These are phyloP conservation scores for Halictus rubicundus DNA, from an alignment of 1,140 invertebrate species.

Conservation along the genomic window DNA sequence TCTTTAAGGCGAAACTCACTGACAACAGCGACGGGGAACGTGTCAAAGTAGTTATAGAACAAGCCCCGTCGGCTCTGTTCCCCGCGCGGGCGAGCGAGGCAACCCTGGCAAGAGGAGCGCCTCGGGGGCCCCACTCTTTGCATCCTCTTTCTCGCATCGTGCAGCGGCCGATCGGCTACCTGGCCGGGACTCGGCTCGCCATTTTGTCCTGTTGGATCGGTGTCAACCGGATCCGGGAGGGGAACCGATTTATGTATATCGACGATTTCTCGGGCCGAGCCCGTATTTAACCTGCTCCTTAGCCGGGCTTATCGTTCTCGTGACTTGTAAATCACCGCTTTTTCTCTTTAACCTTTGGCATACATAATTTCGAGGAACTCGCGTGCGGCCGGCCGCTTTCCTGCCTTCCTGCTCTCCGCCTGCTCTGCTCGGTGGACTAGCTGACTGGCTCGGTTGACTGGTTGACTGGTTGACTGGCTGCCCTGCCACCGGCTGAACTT, in stretches of 20 bases:
- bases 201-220: neutral
- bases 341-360: slow-evolving; percentile 19
- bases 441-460: too few species aligned
- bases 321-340: neutral
- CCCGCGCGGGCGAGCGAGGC: slow-evolving; percentile 5
- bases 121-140: slow-evolving; percentile 14
- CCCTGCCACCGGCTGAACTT: slow-evolving; percentile 1
- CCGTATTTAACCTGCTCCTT: neutral
- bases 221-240: slow-evolving; percentile 17
- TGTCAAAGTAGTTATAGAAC: slow-evolving; percentile 75
- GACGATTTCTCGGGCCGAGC: slow-evolving; percentile 13
- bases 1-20: slow-evolving; percentile 68
- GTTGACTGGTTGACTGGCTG: too few species aligned
- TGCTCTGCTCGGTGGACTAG: too few species aligned
- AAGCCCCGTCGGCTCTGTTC: slow-evolving; percentile 46
- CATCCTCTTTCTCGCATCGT: neutral
- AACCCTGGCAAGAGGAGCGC: slow-evolving; percentile 44
- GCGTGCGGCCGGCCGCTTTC: neutral
- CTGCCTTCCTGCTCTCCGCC: too few species aligned
- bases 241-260: slow-evolving; percentile 30
- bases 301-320: neutral
- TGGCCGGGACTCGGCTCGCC: neutral
- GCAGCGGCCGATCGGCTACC: neutral
- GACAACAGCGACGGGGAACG: slow-evolving; percentile 71
- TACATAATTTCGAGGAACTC: slow-evolving; percentile 19